Percentiles rank a stretch among this genome's conserved stretches.
These are phyloP conservation scores for Tapirus terrestris DNA, from an alignment of 2,113 vertebrate genomes.

Conservation along the genomic window DNA sequence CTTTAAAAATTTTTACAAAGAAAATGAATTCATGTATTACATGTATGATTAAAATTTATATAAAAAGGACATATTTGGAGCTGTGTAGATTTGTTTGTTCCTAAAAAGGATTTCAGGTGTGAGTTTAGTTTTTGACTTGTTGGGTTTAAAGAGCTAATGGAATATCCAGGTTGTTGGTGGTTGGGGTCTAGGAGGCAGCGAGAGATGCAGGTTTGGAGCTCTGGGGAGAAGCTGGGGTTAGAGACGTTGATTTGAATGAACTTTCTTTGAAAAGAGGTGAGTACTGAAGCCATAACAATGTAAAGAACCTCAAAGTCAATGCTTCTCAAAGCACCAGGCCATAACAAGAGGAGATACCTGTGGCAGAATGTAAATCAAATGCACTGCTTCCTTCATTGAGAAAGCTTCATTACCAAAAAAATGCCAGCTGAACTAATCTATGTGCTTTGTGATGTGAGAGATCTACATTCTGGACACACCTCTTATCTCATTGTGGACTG, in stretches of 20 bases:
- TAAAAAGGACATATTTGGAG: neutral
- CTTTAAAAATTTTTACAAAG: neutral
- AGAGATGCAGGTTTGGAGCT: neutral
- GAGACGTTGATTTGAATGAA: constrained; percentile 12
- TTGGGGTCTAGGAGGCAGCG: neutral
- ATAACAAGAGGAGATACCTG: neutral
- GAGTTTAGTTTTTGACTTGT: constrained; percentile 42
- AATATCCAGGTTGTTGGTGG: constrained; percentile 10
- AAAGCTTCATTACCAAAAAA: constrained; percentile 35
- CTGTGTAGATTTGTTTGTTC: neutral
- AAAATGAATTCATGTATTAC: constrained; percentile 37
- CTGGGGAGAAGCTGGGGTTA: neutral
- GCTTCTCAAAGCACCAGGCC: neutral
- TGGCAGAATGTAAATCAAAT: constrained; percentile 33
- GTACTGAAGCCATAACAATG: neutral
- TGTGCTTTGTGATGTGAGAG: neutral
- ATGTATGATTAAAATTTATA: neutral
- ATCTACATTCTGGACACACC: constrained; percentile 49
- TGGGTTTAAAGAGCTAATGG: constrained; percentile 24
- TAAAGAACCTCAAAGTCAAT: neutral
- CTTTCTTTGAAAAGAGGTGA: neutral
- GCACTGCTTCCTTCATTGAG: constrained; percentile 9
- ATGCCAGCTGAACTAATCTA: constrained; percentile 10
- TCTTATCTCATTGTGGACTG: neutral
- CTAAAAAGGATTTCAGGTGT: neutral